Evolutionary conservation across 2,797 vertebrate genomes (phyloP).

Genomic region (Kryptolebias ocellatus): DNA sequence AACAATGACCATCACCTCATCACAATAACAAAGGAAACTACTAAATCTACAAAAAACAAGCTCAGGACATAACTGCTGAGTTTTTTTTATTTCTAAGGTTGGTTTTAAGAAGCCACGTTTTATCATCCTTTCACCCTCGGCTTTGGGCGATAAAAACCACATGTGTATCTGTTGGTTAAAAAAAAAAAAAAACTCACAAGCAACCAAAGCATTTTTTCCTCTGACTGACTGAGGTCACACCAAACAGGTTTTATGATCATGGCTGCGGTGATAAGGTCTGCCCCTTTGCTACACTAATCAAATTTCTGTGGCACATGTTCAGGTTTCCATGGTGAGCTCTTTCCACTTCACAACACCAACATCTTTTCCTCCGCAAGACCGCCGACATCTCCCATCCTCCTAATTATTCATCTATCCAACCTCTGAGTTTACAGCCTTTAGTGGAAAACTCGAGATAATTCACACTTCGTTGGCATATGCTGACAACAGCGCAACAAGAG

Average conservation of each 20-base stretch:
- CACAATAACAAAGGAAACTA: too few relatives aligned
- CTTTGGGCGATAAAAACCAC: not conserved
- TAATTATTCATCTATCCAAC: slow-evolving; percentile 29
- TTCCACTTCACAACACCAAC: slow-evolving; percentile 54
- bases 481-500: not conserved
- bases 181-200: slow-evolving; percentile 7
- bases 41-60: too few relatives aligned
- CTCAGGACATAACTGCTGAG: too few relatives aligned
- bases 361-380: slow-evolving; percentile 41
- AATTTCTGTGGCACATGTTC: slow-evolving; percentile 56
- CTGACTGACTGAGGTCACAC: slow-evolving; percentile 45
- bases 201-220: slow-evolving; percentile 41
- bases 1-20: too few relatives aligned
- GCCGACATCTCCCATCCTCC: slow-evolving; percentile 7
- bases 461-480: not conserved
- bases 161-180: not conserved
- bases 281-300: slow-evolving; percentile 62
- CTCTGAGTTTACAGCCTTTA: slow-evolving; percentile 4
- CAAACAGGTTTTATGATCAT: slow-evolving; percentile 42
- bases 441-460: slow-evolving; percentile 13
- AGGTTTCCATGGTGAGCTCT: slow-evolving; percentile 66
- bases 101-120: too few relatives aligned
- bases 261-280: slow-evolving; percentile 58
- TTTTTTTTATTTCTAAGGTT: too few relatives aligned
- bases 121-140: too few relatives aligned